Evolutionary conservation across 2,113 vertebrate species (phyloP).

Genomic region (Cryptomyrus ogoouensis): DNA sequence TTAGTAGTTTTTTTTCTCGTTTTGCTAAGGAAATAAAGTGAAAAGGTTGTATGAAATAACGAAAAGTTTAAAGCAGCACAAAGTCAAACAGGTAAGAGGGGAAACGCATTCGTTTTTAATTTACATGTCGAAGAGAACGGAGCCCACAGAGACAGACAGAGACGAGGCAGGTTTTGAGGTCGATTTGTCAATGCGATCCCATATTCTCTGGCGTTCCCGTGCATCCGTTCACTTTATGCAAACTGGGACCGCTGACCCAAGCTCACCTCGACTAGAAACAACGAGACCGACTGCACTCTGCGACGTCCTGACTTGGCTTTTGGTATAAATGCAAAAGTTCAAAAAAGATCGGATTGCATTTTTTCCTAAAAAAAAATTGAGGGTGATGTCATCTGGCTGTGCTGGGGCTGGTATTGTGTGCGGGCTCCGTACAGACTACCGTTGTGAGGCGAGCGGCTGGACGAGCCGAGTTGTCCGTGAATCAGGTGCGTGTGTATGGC

Average conservation of each 20-base stretch:
- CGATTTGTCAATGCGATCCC: constrained; percentile 15
- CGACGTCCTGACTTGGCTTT: constrained; percentile 9
- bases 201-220: neutral
- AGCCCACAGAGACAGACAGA: neutral
- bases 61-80: neutral
- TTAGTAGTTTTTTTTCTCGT: neutral
- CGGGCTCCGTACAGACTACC: neutral
- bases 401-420: neutral
- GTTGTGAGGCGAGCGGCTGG: neutral
- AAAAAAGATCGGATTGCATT: constrained; percentile 15
- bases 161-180: constrained; percentile 9
- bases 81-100: neutral
- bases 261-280: neutral
- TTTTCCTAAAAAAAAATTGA: constrained; percentile 9
- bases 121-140: neutral
- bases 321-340: neutral
- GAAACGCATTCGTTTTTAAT: constrained; percentile 5
- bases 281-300: neutral
- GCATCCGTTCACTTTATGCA: neutral
- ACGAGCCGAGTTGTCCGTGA: neutral
- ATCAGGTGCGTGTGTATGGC: constrained; percentile 7
- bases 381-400: constrained; percentile 25
- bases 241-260: neutral
- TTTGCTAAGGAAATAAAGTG: neutral
- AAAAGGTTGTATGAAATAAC: neutral